Conservation (phyloP, 2,888 invertebrate species). For the Hirtodrosophila cameraria region DNA sequence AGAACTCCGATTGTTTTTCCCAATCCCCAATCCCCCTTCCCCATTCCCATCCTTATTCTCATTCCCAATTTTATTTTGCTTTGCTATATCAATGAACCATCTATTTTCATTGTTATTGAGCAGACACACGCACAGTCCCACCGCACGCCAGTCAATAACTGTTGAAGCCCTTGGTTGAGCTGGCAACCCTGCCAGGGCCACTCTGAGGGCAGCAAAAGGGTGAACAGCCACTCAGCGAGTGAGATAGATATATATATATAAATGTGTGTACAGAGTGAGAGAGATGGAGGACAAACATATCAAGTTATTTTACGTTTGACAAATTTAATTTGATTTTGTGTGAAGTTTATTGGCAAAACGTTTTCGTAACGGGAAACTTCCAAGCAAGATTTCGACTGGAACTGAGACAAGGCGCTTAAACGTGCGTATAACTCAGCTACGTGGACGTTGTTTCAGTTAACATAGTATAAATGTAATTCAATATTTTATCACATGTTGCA, state of each 20-base stretch:
- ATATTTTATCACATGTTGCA: constrained; percentile 29
- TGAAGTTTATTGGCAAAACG: constrained; percentile 78
- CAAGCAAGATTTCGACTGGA: neutral
- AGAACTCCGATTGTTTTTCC: constrained; percentile 7
- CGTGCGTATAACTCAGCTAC: constrained; percentile 58
- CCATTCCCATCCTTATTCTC: neutral
- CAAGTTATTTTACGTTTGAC: constrained; percentile 77
- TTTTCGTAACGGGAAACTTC: constrained; percentile 46
- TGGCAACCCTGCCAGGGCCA: constrained; percentile 26
- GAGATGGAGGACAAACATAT: constrained; percentile 52
- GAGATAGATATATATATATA: neutral
- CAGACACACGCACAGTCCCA: constrained; percentile 52
- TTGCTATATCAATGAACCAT: constrained; percentile 64
- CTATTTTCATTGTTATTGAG: constrained; percentile 75
- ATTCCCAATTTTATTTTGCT: constrained; percentile 17
- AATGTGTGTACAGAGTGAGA: neutral
- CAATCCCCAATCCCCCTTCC: neutral
- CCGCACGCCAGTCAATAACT: constrained; percentile 46
- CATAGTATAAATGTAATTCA: constrained; percentile 30
- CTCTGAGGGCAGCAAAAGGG: constrained; percentile 34
- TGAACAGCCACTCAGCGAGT: constrained; percentile 3
- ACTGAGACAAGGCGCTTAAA: constrained; percentile 34
- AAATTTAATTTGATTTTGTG: constrained; percentile 80
- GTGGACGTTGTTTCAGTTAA: constrained; percentile 23
- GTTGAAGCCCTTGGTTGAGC: constrained; percentile 37